Percentiles rank a stretch among this genome's conserved stretches.
These are phyloP conservation scores for Oncorhynchus tshawytscha DNA, from an alignment of 2,113 vertebrate genomes.

Conservation along the genomic window DNA sequence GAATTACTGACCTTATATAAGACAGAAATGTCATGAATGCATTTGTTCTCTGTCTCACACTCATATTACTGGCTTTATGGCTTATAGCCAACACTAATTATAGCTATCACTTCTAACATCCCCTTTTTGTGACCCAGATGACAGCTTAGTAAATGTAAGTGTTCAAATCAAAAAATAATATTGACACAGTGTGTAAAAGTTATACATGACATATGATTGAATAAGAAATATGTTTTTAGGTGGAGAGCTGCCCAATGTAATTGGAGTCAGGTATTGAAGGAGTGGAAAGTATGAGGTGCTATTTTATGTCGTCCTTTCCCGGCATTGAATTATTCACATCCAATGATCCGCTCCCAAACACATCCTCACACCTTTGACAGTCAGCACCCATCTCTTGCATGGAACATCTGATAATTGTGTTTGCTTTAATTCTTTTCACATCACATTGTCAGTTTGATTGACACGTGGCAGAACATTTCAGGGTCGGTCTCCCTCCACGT, in stretches of 20 bases:
- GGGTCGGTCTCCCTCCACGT: constrained; percentile 70
- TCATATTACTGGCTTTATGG: neutral
- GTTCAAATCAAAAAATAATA: no score
- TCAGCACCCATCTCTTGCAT: constrained; percentile 8
- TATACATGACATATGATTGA: no score
- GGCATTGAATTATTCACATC: neutral
- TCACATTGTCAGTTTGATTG: constrained; percentile 74
- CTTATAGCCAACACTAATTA: neutral
- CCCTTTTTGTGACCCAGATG: neutral
- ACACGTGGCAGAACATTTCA: constrained; percentile 78
- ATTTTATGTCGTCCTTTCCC: neutral
- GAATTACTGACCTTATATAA: constrained; percentile 66
- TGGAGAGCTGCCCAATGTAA: no score
- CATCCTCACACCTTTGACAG: constrained; percentile 6
- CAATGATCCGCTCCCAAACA: neutral
- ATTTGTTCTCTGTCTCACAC: constrained; percentile 32
- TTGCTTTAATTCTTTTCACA: constrained; percentile 72
- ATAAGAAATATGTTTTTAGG: no score
- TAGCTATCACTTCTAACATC: no score
- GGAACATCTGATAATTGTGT: constrained; percentile 2
- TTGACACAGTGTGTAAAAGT: no score
- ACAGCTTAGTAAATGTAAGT: no score
- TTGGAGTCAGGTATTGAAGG: no score
- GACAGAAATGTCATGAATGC: constrained; percentile 45
- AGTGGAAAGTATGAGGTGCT: neutral